Conservation (phyloP, 1,140 invertebrate species). For the Bombus sibiricus region DNA sequence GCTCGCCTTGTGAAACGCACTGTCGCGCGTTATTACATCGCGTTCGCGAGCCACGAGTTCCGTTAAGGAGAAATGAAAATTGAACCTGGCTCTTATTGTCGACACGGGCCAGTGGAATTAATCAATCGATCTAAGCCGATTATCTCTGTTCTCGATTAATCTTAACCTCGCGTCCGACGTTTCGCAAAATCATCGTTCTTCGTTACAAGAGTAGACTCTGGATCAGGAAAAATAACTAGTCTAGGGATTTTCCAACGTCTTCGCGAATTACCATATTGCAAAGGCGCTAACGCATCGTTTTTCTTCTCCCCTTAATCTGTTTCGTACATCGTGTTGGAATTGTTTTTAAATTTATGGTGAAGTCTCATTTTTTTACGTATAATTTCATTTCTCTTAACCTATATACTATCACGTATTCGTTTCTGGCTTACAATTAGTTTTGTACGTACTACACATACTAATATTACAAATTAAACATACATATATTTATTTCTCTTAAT, state of each 20-base stretch:
- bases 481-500: too few relatives aligned
- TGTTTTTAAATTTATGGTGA: neutral
- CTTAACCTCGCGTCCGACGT: neutral
- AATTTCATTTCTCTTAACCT: too few relatives aligned
- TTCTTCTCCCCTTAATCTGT: neutral
- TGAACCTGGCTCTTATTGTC: too few relatives aligned
- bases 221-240: neutral
- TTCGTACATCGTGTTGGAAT: neutral
- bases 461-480: too few relatives aligned
- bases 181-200: neutral
- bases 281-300: neutral
- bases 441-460: too few relatives aligned
- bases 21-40: neutral
- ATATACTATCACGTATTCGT: too few relatives aligned
- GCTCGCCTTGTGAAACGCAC: neutral
- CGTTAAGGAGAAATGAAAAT: neutral
- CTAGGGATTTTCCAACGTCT: neutral
- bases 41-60: neutral
- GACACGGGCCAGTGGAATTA: neutral
- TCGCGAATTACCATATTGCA: neutral
- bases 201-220: neutral
- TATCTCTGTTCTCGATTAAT: neutral
- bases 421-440: too few relatives aligned
- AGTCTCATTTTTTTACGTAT: neutral
- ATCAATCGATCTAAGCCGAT: neutral